These are phyloP conservation scores for Rousettus madagascariensis DNA, from an alignment of 2,797 vertebrate genomes.

Conservation along the genomic window DNA sequence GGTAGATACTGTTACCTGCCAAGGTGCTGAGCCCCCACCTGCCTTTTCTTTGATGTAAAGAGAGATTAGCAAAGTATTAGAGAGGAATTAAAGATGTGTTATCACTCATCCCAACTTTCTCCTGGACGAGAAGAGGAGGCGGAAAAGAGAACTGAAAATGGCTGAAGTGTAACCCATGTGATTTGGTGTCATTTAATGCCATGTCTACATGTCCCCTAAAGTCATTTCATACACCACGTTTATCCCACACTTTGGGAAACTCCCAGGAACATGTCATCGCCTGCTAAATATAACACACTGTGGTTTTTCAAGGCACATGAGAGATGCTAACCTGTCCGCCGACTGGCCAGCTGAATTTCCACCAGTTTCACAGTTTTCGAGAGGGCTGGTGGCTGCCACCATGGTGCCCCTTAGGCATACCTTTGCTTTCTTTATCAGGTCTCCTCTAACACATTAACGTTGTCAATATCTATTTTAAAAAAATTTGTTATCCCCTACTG, in stretches of 20 bases:
- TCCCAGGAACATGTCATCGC: slow-evolving; percentile 29
- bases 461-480: not conserved
- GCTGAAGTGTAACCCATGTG: not conserved
- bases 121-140: not conserved
- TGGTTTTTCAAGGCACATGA: not conserved
- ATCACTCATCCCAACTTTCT: not conserved
- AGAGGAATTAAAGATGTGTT: not conserved
- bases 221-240: not conserved
- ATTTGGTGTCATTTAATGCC: not conserved
- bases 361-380: not conserved
- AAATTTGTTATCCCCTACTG: not conserved
- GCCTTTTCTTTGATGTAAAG: not conserved
- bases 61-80: not conserved
- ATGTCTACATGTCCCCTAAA: not conserved
- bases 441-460: not conserved
- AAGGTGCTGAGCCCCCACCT: not conserved
- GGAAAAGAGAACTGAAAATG: not conserved
- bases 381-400: not conserved
- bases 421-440: not conserved
- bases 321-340: not conserved
- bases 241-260: not conserved
- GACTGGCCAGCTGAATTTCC: not conserved
- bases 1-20: not conserved
- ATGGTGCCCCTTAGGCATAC: accelerated
- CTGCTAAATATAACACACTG: slow-evolving; percentile 18